Conservation (phyloP, 2,888 invertebrate genomes). For the Meteorus colon region DNA sequence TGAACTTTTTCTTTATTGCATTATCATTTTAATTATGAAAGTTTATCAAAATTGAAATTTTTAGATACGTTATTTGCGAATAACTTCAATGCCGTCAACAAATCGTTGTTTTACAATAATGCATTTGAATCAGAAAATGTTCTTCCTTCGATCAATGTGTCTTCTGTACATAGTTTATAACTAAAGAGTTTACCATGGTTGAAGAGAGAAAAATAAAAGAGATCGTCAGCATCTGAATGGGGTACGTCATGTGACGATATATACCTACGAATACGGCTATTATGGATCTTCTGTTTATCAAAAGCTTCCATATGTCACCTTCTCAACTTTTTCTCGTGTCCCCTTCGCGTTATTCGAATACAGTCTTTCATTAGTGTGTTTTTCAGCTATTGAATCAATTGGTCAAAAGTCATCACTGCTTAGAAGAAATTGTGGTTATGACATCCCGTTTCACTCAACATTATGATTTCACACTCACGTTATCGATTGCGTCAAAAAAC, state of each 20-base stretch:
- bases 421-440: slow-evolving; percentile 64
- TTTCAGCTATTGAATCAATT: slow-evolving; percentile 47
- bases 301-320: slow-evolving; percentile 47
- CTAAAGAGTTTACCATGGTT: too few relatives aligned
- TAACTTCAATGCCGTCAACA: too few relatives aligned
- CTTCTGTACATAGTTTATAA: too few relatives aligned
- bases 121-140: too few relatives aligned
- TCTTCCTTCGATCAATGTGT: too few relatives aligned
- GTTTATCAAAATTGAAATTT: slow-evolving; percentile 32
- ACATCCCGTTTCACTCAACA: slow-evolving; percentile 71
- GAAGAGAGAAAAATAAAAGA: too few relatives aligned
- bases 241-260: slow-evolving; percentile 47
- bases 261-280: slow-evolving; percentile 53
- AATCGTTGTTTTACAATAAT: too few relatives aligned
- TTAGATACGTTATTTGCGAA: neutral
- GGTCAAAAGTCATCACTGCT: slow-evolving; percentile 42
- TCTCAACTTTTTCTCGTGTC: slow-evolving; percentile 39
- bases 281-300: slow-evolving; percentile 61
- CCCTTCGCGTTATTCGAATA: slow-evolving; percentile 48
- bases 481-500: neutral
- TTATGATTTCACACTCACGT: slow-evolving; percentile 43
- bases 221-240: too few relatives aligned
- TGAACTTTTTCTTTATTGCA: neutral
- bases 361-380: slow-evolving; percentile 39
- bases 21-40: neutral